Base-by-base conservation (phyloP, 2,113 vertebrate species). In the Uria aalge region DNA sequence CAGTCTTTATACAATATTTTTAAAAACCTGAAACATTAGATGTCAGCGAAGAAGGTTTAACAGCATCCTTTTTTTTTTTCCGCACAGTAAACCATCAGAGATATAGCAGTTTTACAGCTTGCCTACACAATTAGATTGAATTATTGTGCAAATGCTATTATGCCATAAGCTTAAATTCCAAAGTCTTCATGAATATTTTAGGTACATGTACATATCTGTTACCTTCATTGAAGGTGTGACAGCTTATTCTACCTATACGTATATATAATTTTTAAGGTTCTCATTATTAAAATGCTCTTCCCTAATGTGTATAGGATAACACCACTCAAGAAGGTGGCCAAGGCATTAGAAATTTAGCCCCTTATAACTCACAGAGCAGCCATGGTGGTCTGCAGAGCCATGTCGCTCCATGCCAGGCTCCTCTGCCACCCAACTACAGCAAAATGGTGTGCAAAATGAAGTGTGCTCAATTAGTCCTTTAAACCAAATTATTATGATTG, bases 1-100 rank as follows among this genome's bases (percentile, higher is more conserved):
- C 98, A 97, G 97, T 97, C 98, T 98, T 98, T 98, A 98, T 96
- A 98, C 97, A 98, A 98, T 98, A 99, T 98, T 98, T 98, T 97
- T 67, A 91, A 98, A 98, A 98, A 97, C 96, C 97, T 98, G 98
- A 98, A 98, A 98, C 98, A 98, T 98, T 98, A 98, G 97, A 98
- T 98, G 98, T 98, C 98, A 98, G 98, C 85, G 92, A 98, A 96
- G 98, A 98, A 98, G 97, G 97, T 98, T 98, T 96, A 97, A 96
- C 95, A 88, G 88, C 90, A 67, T 95, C 97, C 91, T 95, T 96
- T 95, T 96, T 91, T 91, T 40, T 77, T 38, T 8, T 0, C 1
- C 32, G 4, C 89, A 74, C 95, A 90, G 96, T 93, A 97, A 97
- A 97, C 92, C 84, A 81, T 91, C 94, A 90, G 97, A 97, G 96